Evolutionary conservation across 1,140 invertebrate genomes (phyloP).

Genomic region (Arion vulgaris): DNA sequence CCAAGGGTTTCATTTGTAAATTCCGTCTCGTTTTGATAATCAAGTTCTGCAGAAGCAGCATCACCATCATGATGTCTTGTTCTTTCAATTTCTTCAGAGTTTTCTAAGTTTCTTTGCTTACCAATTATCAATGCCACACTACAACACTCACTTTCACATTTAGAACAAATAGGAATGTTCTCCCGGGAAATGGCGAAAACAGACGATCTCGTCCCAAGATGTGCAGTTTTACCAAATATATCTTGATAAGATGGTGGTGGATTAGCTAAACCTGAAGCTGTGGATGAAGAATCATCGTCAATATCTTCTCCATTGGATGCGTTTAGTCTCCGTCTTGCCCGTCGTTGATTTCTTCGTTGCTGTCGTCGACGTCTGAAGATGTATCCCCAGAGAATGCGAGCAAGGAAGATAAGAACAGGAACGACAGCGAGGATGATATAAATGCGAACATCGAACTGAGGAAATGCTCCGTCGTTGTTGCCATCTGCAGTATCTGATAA

Average conservation of each 20-base stretch:
- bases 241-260: slow-evolving; percentile 34
- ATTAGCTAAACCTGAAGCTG: not conserved
- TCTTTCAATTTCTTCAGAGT: not conserved
- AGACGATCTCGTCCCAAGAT: not conserved
- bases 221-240: slow-evolving; percentile 23
- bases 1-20: too few species aligned
- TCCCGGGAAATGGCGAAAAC: slow-evolving; percentile 29
- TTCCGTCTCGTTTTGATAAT: too few species aligned
- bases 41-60: not conserved
- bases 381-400: slow-evolving; percentile 31
- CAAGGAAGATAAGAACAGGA: slow-evolving; percentile 30
- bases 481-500: not conserved
- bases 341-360: not conserved
- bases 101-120: not conserved
- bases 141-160: not conserved
- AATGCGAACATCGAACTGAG: slow-evolving; percentile 37
- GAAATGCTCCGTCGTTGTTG: not conserved
- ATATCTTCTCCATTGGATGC: not conserved
- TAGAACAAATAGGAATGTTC: slow-evolving; percentile 8
- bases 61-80: not conserved
- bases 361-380: slow-evolving; percentile 16
- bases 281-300: slow-evolving; percentile 10
- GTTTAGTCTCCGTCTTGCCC: not conserved
- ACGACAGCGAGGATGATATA: slow-evolving; percentile 38
- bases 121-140: slow-evolving; percentile 21